Evolutionary conservation across 1,140 invertebrate genomes (phyloP), one percentile per base, ranked within the genome.

Genomic region (Nebria ingens): DNA sequence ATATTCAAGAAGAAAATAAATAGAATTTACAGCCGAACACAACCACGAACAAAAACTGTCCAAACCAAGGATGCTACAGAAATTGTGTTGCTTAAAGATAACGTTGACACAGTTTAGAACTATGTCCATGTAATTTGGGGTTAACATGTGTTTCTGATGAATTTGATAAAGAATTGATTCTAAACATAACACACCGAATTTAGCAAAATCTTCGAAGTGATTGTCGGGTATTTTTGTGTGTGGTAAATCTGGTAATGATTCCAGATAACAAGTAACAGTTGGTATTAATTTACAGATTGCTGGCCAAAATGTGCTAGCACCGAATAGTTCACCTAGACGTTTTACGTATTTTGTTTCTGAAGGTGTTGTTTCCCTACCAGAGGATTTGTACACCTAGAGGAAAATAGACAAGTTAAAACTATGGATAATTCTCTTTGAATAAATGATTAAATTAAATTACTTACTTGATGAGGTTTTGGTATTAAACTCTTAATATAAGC

Each of bases 131-230:
- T 49, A 59, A 58, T 62, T 61, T 13, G 65, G 19, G 61, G 53
- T 56, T 3, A 40, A 59, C 1, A 55, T 59, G 50, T 58, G 56
- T 17, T 65, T 55, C 6, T 61, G 51, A 1, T 63, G 23, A 6
- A 75, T 57, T 42, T 72, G 68, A 67, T 67, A 73, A 20, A 68
- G 68, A 4, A 66, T 64, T 53, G 78, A 72, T 70, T 86, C 82
- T 19, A 83, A 65, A 60, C 78, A 81, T 0, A 86, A 56, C 1
- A 83, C 67, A 51, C 74, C 73, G 65, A 87, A 83, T 59, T 78
- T 73, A 0, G 76, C 74, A 1, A 86, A 68, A 61, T 83, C 77
- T 56, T 76, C 73, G 1, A 68, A 58, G 53, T 75, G 71, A 20
- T 78, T 74, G 34, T 71, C 66, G 4, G 76, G 71, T 21, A 81